Evolutionary conservation across 2,113 vertebrate genomes (phyloP).

Genomic region (Neopipo cinnamomea): DNA sequence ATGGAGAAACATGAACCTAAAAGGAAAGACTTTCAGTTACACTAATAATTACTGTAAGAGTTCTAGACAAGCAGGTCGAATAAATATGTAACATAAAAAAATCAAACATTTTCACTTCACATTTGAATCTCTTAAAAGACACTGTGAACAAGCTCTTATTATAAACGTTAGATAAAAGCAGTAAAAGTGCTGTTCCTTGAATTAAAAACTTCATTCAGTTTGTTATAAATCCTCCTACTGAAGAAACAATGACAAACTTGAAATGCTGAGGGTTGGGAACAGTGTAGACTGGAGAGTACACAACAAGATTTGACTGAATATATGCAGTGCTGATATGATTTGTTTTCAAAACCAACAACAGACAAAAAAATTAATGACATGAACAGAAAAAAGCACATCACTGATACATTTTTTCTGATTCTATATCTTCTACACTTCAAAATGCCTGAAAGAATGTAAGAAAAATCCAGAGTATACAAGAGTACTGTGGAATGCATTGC

Average conservation of each 20-base stretch:
- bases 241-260: constrained; percentile 20
- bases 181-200: constrained; percentile 25
- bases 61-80: constrained; percentile 58
- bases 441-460: neutral
- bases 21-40: constrained; percentile 60
- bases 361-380: neutral
- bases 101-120: constrained; percentile 45
- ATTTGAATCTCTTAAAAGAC: constrained; percentile 50
- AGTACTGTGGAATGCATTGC: neutral
- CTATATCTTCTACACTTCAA: neutral
- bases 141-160: neutral
- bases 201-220: neutral
- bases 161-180: constrained; percentile 51
- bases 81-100: constrained; percentile 51
- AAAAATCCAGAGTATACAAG: neutral
- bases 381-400: neutral
- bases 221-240: constrained; percentile 38
- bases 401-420: neutral
- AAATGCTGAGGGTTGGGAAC: constrained; percentile 1
- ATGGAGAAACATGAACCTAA: constrained; percentile 71
- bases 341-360: neutral
- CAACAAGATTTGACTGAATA: neutral
- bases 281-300: neutral
- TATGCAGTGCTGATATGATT: neutral
- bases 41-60: constrained; percentile 58